Evolutionary conservation across 2,888 invertebrate genomes (phyloP), one percentile per base, ranked within the genome.

Genomic region (Drosophila bunnanda): DNA sequence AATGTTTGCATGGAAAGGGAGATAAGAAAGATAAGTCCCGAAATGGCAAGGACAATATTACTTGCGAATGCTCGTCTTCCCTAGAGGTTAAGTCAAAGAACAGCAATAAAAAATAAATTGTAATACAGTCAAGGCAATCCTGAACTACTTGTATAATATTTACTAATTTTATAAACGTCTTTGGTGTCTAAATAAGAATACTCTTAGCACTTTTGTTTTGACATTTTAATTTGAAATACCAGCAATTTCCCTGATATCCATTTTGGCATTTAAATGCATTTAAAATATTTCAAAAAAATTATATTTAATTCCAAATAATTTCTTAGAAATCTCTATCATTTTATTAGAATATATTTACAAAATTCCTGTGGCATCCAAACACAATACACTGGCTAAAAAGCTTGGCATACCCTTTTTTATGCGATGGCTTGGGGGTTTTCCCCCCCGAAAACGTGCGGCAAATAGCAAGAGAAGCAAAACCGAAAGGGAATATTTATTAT

Each of bases 401-500:
- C 20, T 22, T 7, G 1, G 12, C 12, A 67, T 64, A 54, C 65
- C 54, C 54, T 64, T 66, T 64, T 50, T 8, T 10, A n/a, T n/a
- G 13, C 4, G 15, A 4, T 2, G 15, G 25, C 1, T n/a, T 6
- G n/a, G 46, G 8, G 28, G 4, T 25, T 4, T 25, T 28, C 44
- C n/a, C 28, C 46, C 46, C 46, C 9, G 6, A 54, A 54, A 64
- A 54, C 64, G 53, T 66, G 61, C 38, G 32, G 50, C 10, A 60
- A 60, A 43, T 22, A 53, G 55, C 43, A 38, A 59, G 48, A 38
- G 44, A 41, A 61, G 73, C 57, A 57, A 60, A 50, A 52, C 38
- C 65, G 59, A 61, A 75, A 74, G 70, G 69, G 76, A 83, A 83
- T 80, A 83, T 83, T 83, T 84, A 83, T 83, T 79, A 83, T 84